Base-by-base conservation (phyloP, 2,888 invertebrate genomes). In the Lasioglossum pauxillum region DNA sequence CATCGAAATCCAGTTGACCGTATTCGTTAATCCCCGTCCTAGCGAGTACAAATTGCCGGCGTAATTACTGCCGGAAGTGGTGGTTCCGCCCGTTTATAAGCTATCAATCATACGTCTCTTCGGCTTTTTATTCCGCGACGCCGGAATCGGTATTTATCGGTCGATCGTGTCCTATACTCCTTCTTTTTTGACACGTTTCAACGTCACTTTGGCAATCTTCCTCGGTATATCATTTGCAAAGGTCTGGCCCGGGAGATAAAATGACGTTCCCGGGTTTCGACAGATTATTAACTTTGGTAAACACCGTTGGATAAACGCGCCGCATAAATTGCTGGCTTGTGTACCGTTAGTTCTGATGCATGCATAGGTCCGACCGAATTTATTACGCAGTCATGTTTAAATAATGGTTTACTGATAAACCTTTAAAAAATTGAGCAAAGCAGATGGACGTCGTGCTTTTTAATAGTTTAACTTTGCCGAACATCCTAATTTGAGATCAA, bases 31-130 rank as follows among this genome's bases (percentile, higher is more conserved):
- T 67, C 83, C 53, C 53, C 35, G 57, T 35, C 35, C 60, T 27
- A 46, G 46, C 64, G 44, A 19, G 49, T 27, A 14, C 75, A 82
- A 83, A 83, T 84, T 73, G 75, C 44, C 41, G 44, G 44, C 60
- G 49, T 75, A 78, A 83, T 83, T 83, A 78, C 72, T 44, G 72
- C 35, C 35, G 35, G 57, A 78, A 60, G 49, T 19, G 78, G 60
- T 31, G 82, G 38, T 38, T 64, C 38, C 60, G 35, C 7, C 35
- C 44, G 67, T 82, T 80, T 46, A 71, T 46, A 12, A 57, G 16
- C 60, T 38, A 53, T 14, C 23, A 80, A 79, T 83, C 60, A 60
- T 19, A 23, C 44, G 19, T 19, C 49, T 60, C 57, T 23, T 46
- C 31, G 44, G 67, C 44, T 73, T 73, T 44, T 14, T 64, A n/a